A percentile compares a stretch with the other conserved stretches of the same genome.
These are phyloP conservation scores for Drosophila picticornis DNA, from an alignment of 2,888 invertebrate genomes.

Conservation along the genomic window DNA sequence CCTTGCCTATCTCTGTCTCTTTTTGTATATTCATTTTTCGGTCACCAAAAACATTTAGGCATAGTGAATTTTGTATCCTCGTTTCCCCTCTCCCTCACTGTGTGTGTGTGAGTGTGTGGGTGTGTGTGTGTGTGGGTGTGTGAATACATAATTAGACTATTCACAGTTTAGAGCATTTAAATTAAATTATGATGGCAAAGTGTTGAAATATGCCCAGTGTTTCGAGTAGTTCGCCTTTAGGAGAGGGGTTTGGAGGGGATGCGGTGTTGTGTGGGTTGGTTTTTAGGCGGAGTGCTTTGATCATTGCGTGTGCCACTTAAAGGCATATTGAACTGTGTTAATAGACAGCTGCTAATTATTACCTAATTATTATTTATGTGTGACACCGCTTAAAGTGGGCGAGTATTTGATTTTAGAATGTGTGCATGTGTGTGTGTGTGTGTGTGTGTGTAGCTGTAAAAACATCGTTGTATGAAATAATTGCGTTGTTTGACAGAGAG, in stretches of 20 bases:
- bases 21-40: conserved; percentile 48
- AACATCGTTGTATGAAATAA: conserved; percentile 3
- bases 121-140: conserved; percentile 13
- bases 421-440: background rate
- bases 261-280: background rate
- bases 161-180: conserved; percentile 79
- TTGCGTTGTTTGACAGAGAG: background rate
- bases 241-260: background rate
- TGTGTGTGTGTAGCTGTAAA: background rate
- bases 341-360: conserved; percentile 77
- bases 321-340: conserved; percentile 72
- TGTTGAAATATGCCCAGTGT: conserved; percentile 39
- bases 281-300: conserved; percentile 11
- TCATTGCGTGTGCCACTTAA: conserved; percentile 53
- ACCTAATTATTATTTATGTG: conserved; percentile 77
- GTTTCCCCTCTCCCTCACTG: conserved; percentile 18
- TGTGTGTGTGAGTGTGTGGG: background rate
- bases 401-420: background rate
- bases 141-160: conserved; percentile 77
- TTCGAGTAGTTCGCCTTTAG: conserved; percentile 7
- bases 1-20: background rate
- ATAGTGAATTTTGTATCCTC: conserved; percentile 42
- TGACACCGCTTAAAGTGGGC: conserved; percentile 8
- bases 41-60: conserved; percentile 53
- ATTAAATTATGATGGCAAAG: conserved; percentile 74